These are phyloP conservation scores for Hylaeus anthracinus DNA, from an alignment of 1,140 invertebrate species.

Conservation along the genomic window DNA sequence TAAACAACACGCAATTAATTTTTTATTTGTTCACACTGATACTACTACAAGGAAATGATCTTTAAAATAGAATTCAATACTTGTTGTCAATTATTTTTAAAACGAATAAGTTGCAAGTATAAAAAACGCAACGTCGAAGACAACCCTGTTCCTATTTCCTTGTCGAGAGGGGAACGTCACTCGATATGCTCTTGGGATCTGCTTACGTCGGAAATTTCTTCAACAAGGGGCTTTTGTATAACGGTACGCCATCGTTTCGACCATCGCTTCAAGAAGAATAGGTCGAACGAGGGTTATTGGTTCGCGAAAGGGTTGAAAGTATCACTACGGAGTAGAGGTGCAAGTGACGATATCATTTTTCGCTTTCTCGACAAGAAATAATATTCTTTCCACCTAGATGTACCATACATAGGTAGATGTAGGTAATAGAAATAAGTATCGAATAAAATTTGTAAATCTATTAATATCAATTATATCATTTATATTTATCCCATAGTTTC, in stretches of 20 bases:
- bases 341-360: neutral
- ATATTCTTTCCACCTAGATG: too few species aligned
- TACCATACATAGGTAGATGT: too few species aligned
- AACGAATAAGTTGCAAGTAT: neutral
- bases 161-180: neutral
- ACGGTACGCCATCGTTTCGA: neutral
- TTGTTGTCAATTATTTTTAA: neutral
- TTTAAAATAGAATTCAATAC: too few species aligned
- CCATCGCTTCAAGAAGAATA: constrained; percentile 6
- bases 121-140: neutral
- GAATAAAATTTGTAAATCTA: too few species aligned
- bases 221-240: neutral
- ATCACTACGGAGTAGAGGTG: neutral
- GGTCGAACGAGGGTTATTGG: neutral
- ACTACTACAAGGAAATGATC: too few species aligned
- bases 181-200: neutral
- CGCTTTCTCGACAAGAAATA: neutral
- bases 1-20: neutral
- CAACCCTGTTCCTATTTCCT: neutral
- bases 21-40: neutral
- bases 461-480: too few species aligned
- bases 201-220: neutral
- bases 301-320: neutral
- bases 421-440: too few species aligned
- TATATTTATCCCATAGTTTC: too few species aligned